Evolutionary conservation across 2,113 vertebrate species (phyloP).

Genomic region (Dendrocopos noguchii): DNA sequence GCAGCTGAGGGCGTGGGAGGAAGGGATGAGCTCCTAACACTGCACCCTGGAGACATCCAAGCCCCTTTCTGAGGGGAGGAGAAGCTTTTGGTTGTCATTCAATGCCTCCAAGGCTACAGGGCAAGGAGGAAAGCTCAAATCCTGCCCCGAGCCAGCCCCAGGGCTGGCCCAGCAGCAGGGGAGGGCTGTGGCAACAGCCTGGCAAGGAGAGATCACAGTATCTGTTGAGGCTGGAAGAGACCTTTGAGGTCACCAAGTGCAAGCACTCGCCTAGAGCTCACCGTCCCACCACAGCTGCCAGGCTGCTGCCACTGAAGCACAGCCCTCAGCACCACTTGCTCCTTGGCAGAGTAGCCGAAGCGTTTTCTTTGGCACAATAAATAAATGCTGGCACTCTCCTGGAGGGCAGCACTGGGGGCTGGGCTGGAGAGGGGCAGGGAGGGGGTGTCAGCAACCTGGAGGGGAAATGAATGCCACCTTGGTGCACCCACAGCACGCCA

Average conservation of each 20-base stretch:
- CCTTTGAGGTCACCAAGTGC: too few relatives aligned
- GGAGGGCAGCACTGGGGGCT: not conserved
- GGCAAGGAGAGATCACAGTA: too few relatives aligned
- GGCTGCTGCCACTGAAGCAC: too few relatives aligned
- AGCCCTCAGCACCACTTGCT: not conserved
- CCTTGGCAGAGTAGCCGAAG: not conserved
- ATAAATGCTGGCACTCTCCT: not conserved
- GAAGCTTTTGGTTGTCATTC: not conserved
- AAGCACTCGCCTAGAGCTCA: too few relatives aligned
- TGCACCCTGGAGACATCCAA: not conserved
- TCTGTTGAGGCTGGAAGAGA: too few relatives aligned
- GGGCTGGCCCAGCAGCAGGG: not conserved
- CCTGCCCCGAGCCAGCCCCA: not conserved
- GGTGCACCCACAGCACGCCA: not conserved
- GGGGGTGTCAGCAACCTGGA: accelerated
- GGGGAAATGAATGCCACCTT: not conserved
- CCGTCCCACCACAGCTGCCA: too few relatives aligned
- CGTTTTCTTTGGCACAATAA: slow-evolving; percentile 47
- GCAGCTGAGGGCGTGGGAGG: not conserved
- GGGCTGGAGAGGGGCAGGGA: accelerated
- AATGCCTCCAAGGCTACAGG: not conserved
- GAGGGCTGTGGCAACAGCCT: not conserved
- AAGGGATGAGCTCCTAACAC: not conserved
- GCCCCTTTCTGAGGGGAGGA: accelerated
- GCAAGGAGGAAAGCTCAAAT: not conserved